Evolutionary conservation across 2,888 invertebrate genomes (phyloP).

Genomic region (Calameuta idolon): DNA sequence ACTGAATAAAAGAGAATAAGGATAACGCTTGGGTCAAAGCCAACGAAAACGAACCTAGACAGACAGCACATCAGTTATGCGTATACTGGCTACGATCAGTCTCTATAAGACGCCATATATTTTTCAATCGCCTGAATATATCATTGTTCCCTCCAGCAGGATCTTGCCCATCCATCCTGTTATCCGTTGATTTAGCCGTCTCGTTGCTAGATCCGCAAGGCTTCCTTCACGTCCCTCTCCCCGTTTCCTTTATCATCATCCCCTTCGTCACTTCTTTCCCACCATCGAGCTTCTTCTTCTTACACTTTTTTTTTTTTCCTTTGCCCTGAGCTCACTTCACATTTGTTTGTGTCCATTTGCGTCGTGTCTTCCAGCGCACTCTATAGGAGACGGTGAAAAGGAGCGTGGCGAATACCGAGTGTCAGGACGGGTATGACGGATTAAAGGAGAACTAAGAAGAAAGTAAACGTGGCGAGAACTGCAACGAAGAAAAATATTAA

Average conservation of each 20-base stretch:
- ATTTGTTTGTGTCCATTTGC: neutral
- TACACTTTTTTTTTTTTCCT: neutral
- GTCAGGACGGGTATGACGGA: neutral
- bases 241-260: neutral
- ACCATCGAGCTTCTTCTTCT: neutral
- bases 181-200: neutral
- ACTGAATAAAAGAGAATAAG: neutral
- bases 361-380: neutral
- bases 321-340: neutral
- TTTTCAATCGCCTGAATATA: slow-evolving; percentile 15
- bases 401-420: neutral
- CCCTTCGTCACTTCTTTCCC: neutral
- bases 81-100: slow-evolving; percentile 7
- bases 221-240: neutral
- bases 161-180: no score
- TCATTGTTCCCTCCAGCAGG: neutral
- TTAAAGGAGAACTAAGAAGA: neutral
- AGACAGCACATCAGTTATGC: neutral
- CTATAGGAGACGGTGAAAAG: neutral
- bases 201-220: neutral
- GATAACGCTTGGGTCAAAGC: neutral
- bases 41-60: neutral
- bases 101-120: slow-evolving; percentile 12
- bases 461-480: neutral
- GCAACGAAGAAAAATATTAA: neutral